These are phyloP conservation scores for Embidobia sp. DNA, from an alignment of 2,888 invertebrate species.

Conservation along the genomic window DNA sequence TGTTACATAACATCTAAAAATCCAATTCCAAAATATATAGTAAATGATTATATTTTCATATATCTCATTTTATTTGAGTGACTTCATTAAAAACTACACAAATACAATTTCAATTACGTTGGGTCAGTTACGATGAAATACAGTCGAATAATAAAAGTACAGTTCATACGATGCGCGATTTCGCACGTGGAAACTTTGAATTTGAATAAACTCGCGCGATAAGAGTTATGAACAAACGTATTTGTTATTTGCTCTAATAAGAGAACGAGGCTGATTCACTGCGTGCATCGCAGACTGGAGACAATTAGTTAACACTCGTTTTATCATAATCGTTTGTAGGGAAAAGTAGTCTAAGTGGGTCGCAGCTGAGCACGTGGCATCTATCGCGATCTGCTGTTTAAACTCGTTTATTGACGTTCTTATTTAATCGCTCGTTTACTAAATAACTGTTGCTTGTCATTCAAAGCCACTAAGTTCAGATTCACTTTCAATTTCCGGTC, in stretches of 20 bases:
- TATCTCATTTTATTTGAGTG: too few species aligned
- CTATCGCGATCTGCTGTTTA: conserved; percentile 41
- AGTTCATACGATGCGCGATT: neutral
- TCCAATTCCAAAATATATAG: too few species aligned
- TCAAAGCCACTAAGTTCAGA: too few species aligned
- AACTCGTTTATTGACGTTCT: conserved; percentile 40
- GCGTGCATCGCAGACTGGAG: conserved; percentile 37
- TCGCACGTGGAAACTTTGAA: neutral
- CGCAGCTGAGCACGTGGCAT: conserved; percentile 64
- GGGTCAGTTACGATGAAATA: too few species aligned
- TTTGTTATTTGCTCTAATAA: conserved; percentile 31
- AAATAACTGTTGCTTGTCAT: too few species aligned
- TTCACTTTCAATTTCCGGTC: too few species aligned
- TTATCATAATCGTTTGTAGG: conserved; percentile 70
- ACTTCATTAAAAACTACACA: too few species aligned
- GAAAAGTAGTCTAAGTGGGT: conserved; percentile 71
- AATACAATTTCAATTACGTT: too few species aligned
- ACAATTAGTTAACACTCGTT: conserved; percentile 61
- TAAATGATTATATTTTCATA: too few species aligned
- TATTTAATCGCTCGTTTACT: conserved; percentile 2
- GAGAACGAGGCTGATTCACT: conserved; percentile 44
- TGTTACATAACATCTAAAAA: too few species aligned
- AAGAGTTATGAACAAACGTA: neutral
- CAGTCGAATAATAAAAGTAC: too few species aligned
- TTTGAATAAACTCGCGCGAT: neutral